phyloP scores from a whole-genome alignment of 2,113 vertebrate genomes.

The Chaetops frenatus region DNA sequence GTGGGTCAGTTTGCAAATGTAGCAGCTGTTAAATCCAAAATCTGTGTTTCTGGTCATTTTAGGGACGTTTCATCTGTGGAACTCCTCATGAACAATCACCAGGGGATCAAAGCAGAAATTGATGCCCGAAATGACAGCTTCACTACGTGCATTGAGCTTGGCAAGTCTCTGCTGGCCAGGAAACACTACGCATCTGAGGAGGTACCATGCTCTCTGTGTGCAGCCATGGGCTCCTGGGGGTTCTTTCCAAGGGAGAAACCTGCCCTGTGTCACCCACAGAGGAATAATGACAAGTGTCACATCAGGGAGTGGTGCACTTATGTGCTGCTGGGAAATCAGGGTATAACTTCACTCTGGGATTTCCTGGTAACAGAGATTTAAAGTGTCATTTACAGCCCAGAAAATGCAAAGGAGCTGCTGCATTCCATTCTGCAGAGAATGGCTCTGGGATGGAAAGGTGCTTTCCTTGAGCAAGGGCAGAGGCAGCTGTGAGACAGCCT shows the following conservation, averaged over 20 bases:
- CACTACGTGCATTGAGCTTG: slow-evolving; percentile 91
- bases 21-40: background rate
- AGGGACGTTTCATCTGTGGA: slow-evolving; percentile 97
- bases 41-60: background rate
- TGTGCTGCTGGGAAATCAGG: background rate
- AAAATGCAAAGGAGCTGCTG: background rate
- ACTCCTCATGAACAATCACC: slow-evolving; percentile 97
- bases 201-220: slow-evolving; percentile 59
- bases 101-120: slow-evolving; percentile 97
- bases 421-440: background rate
- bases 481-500: background rate
- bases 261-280: background rate
- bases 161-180: slow-evolving; percentile 88
- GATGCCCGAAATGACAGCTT: slow-evolving; percentile 97
- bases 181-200: slow-evolving; percentile 94
- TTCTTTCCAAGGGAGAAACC: background rate
- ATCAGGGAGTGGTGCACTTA: background rate
- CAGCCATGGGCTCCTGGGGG: background rate
- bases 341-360: background rate
- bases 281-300: background rate
- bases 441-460: background rate
- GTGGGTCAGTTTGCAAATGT: background rate
- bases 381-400: background rate
- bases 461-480: background rate
- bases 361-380: background rate